Conservation (phyloP, 2,797 vertebrate genomes). For the Erethizon dorsatum region DNA sequence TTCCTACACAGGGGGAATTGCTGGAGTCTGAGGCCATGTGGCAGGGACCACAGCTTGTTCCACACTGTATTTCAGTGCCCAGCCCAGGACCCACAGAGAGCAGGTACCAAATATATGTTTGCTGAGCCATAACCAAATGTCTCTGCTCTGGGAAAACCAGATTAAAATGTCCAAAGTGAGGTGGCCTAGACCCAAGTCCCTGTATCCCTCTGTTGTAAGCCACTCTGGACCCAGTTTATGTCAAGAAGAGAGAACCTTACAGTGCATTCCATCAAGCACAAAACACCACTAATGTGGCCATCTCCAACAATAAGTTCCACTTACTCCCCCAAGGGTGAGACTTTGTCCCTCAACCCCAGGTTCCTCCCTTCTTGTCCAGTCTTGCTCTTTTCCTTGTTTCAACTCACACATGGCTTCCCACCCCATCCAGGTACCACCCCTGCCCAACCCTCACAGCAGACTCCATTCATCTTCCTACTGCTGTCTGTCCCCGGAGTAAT, state of each 20-base stretch:
- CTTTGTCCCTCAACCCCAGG: not conserved
- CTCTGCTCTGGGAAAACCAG: not conserved
- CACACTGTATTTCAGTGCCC: not conserved
- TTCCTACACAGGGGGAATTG: not conserved
- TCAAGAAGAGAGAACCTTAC: not conserved
- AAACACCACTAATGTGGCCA: not conserved
- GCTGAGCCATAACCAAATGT: conserved; percentile 24
- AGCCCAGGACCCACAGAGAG: not conserved
- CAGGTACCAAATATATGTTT: not conserved
- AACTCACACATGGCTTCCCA: not conserved
- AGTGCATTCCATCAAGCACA: not conserved
- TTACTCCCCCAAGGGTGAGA: not conserved
- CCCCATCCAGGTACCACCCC: not conserved
- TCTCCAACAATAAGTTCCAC: not conserved
- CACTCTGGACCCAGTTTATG: not conserved
- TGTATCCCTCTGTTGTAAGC: not conserved
- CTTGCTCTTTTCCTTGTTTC: not conserved
- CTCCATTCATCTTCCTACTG: not conserved
- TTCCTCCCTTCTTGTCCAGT: not conserved
- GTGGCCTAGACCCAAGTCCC: not conserved
- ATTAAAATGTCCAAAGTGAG: conserved; percentile 1
- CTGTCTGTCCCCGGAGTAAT: not conserved
- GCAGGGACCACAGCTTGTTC: not conserved
- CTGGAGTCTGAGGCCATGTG: not conserved
- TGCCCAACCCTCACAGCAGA: not conserved